Conservation (phyloP, 2,797 vertebrate species). For the Mastacembelus armatus region DNA sequence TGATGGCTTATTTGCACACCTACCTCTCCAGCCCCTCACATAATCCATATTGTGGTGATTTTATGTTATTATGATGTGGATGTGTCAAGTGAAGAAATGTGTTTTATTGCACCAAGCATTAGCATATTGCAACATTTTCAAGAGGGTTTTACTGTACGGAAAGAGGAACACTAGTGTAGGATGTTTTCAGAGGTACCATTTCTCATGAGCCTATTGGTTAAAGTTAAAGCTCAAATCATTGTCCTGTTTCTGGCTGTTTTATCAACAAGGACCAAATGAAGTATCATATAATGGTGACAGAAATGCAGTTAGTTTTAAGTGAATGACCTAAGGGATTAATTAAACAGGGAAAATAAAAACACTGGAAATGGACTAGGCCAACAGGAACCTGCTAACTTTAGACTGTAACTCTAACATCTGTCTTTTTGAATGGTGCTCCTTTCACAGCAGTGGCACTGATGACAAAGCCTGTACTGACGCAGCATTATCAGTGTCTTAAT, state of each 20-base stretch:
- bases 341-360: constrained; percentile 22
- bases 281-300: constrained; percentile 24
- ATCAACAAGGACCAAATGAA: constrained; percentile 66
- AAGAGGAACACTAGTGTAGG: constrained; percentile 43
- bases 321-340: constrained; percentile 28
- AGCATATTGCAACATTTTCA: constrained; percentile 38
- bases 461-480: constrained; percentile 37
- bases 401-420: constrained; percentile 34
- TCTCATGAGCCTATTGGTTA: constrained; percentile 32
- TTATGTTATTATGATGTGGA: constrained; percentile 59
- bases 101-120: constrained; percentile 43
- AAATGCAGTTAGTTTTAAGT: constrained; percentile 22
- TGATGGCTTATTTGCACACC: constrained; percentile 86
- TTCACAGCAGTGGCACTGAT: constrained; percentile 22
- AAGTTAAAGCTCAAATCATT: constrained; percentile 24
- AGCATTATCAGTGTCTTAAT: constrained; percentile 56
- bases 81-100: constrained; percentile 67
- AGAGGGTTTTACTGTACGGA: constrained; percentile 54
- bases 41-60: constrained; percentile 65
- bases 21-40: constrained; percentile 72
- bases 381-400: constrained; percentile 24
- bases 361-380: constrained; percentile 8
- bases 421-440: constrained; percentile 60
- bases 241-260: constrained; percentile 43
- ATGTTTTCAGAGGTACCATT: constrained; percentile 51